A percentile compares a stretch with the other conserved stretches of the same genome.
These are phyloP conservation scores for Watersipora subatra DNA, from an alignment of 1,140 invertebrate genomes.

Conservation along the genomic window DNA sequence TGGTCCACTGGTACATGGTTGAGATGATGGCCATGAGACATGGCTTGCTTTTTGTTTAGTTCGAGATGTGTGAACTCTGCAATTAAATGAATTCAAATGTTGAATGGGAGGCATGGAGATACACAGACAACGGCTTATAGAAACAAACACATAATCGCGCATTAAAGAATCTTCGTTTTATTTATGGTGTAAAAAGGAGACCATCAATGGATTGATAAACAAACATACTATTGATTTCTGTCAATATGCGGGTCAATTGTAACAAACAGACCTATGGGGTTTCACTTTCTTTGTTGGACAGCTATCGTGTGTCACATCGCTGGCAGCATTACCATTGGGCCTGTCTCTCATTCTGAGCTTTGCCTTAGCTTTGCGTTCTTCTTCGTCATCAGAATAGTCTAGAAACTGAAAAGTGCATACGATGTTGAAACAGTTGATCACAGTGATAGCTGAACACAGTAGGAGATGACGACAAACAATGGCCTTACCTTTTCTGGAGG, in stretches of 20 bases:
- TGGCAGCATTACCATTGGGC: no score
- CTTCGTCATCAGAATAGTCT: slow-evolving; percentile 80
- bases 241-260: not conserved
- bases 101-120: no score
- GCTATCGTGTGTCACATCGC: no score
- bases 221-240: not conserved
- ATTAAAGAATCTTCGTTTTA: not conserved
- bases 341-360: slow-evolving; percentile 10
- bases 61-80: no score
- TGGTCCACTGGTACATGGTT: no score
- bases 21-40: no score
- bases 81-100: no score
- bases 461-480: slow-evolving; percentile 1
- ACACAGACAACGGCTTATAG: no score
- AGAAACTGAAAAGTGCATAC: slow-evolving; percentile 32
- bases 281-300: not conserved
- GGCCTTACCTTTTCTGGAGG: slow-evolving; percentile 49
- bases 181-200: not conserved
- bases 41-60: no score
- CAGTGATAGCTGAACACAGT: not conserved
- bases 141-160: no score
- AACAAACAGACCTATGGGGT: not conserved
- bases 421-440: not conserved
- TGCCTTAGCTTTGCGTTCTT: slow-evolving; percentile 48
- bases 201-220: not conserved